Evolutionary conservation across 2,113 vertebrate genomes (phyloP).

Genomic region (Thoracochromis brauschi): DNA sequence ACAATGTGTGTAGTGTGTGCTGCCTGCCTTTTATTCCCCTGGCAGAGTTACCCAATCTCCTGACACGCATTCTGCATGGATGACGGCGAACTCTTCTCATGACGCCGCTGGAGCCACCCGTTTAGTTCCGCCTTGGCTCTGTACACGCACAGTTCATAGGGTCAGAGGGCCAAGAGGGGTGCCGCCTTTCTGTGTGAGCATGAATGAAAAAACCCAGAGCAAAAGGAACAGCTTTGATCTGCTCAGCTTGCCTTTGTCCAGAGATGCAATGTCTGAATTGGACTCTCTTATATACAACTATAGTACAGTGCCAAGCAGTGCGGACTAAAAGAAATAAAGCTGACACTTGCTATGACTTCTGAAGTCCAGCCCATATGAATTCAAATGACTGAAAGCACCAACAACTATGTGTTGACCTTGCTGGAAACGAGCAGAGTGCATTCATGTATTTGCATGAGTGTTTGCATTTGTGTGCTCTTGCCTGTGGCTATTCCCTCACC

Average conservation of each 20-base stretch:
- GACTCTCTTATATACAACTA: background rate
- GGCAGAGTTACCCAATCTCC: conserved; percentile 66
- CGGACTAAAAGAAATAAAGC: background rate
- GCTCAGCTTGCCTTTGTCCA: background rate
- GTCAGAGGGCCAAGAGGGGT: conserved; percentile 47
- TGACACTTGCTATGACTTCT: conserved; percentile 13
- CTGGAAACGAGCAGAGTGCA: conserved; percentile 8
- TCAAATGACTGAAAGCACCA: background rate
- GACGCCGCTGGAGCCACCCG: conserved; percentile 63
- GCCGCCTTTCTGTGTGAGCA: background rate
- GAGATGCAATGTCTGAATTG: background rate
- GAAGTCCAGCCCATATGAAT: background rate
- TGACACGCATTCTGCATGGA: conserved; percentile 66
- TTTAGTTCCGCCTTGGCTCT: conserved; percentile 66
- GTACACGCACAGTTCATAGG: conserved; percentile 67
- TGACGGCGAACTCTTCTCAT: conserved; percentile 65
- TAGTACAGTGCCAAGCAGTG: conserved; percentile 2
- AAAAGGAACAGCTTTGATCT: conserved; percentile 38
- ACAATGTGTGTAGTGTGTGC: conserved; percentile 67
- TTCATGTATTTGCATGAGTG: background rate
- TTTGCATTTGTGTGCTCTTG: conserved; percentile 30
- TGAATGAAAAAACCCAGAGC: conserved; percentile 3
- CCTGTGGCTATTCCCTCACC: conserved; percentile 54
- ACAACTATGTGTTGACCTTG: conserved; percentile 21
- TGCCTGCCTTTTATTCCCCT: conserved; percentile 44